Percentiles rank a stretch among this genome's conserved stretches.
Conservation (phyloP, 2,888 invertebrate genomes). For the Frankliniella intonsa region DNA sequence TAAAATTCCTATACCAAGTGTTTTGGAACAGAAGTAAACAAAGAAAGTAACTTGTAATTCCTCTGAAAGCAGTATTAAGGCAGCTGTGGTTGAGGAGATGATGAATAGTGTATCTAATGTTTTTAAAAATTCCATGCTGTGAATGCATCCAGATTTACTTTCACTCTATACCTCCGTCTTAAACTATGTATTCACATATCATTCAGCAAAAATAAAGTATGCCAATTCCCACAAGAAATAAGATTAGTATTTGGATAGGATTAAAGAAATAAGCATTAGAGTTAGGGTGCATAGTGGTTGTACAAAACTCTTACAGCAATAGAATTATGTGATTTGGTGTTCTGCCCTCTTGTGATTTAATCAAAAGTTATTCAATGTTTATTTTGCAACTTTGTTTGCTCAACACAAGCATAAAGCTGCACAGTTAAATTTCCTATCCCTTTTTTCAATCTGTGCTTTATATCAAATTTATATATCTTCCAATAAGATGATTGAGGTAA, state of each 20-base stretch:
- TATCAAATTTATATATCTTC: not conserved
- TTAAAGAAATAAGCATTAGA: not conserved
- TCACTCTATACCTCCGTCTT: not conserved
- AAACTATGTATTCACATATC: not conserved
- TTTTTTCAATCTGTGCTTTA: not conserved
- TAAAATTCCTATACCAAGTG: not conserved
- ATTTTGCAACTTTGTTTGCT: not conserved
- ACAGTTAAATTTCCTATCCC: not conserved
- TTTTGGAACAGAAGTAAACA: not conserved
- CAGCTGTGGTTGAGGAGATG: not conserved
- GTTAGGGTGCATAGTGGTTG: not conserved
- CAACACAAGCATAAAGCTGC: not conserved
- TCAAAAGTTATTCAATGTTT: not conserved
- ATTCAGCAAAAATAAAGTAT: not conserved
- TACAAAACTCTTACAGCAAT: conserved; percentile 3
- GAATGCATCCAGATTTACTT: not conserved
- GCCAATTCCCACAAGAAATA: not conserved
- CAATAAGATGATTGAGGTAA: not conserved
- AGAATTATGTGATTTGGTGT: conserved; percentile 14
- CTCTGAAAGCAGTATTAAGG: not conserved
- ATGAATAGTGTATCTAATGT: not conserved
- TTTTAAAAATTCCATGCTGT: not conserved
- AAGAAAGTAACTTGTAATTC: not conserved
- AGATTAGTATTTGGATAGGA: not conserved
- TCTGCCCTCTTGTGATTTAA: not conserved